Base-by-base conservation (phyloP, 2,797 vertebrate genomes). In the Hyperoplus lanceolatus region DNA sequence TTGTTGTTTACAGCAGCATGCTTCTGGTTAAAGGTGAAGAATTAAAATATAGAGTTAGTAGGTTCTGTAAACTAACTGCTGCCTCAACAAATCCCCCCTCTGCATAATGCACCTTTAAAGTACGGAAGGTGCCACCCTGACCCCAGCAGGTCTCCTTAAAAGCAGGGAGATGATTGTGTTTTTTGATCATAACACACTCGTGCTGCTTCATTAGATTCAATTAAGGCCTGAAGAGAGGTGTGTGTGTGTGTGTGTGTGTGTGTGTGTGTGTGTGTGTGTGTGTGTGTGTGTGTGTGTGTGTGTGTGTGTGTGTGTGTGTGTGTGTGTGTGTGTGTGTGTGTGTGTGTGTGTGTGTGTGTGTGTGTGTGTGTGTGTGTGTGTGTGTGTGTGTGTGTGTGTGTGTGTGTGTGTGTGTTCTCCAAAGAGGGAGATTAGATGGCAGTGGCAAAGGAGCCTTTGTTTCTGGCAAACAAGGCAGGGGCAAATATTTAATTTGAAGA, bases 401-500 rank as follows among this genome's bases (percentile, higher is more conserved):
- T 21, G 48, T 45, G 68, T 42, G 59, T 15, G 46, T 64, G 21
- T 68, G 79, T 50, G 49, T 38, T 77, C 74, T 85, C 74, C 79
- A 89, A 92, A 56, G 48, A 79, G 45, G 74, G 48, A 90, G 89
- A 91, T 95, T 93, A 93, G 90, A 90, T 86, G 82, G 82, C 81
- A 75, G 75, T 87, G 80, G 88, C 78, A 74, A 86, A 90, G 29
- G 79, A 83, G 89, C 69, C 29, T 29, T 29, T 29, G 29, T 86
- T 84, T 89, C 83, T 83, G 75, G 83, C 88, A 94, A 93, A 93
- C 86, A 92, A 91, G 86, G 89, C 86, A 83, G 86, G 90, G 89
- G 86, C 87, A 93, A 93, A 92, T 93, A 93, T 95, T 95, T 93
- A 93, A 94, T 94, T 92, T 94, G 82, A 81, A 90, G 85, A 95